A percentile compares a stretch with the other conserved stretches of the same genome.
Evolutionary conservation across 2,888 invertebrate genomes (phyloP).

Genomic region (Entomobrya proxima): DNA sequence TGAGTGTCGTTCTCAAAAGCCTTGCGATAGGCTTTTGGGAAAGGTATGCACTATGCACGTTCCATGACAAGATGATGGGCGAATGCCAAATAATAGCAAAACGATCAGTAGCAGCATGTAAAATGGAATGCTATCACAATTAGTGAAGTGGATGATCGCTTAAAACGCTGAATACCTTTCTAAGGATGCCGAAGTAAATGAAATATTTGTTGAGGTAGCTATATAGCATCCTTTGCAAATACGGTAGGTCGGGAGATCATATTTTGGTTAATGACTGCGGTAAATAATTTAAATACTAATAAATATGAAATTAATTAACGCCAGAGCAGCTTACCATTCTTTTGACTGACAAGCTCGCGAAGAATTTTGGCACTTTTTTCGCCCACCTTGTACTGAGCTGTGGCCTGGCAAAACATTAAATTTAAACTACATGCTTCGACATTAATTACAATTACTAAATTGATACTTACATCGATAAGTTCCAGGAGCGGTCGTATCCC

Average conservation of each 20-base stretch:
- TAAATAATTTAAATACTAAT: not conserved
- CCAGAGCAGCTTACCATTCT: constrained; percentile 70
- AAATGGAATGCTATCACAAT: constrained; percentile 5
- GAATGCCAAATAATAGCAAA: constrained; percentile 6
- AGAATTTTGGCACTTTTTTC: constrained; percentile 65
- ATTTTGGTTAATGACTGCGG: constrained; percentile 19
- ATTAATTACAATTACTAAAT: too few relatives aligned
- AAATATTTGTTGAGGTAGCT: not conserved
- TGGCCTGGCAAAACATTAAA: not conserved
- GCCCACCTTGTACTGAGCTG: constrained; percentile 10
- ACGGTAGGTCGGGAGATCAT: constrained; percentile 16
- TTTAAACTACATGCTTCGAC: not conserved
- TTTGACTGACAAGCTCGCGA: constrained; percentile 70
- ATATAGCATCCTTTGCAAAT: not conserved
- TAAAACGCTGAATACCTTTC: too few relatives aligned
- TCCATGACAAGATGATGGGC: constrained; percentile 9
- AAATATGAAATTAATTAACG: not conserved
- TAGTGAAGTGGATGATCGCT: not conserved
- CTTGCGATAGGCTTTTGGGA: constrained; percentile 47
- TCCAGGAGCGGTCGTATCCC: constrained; percentile 38
- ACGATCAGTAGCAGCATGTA: too few relatives aligned
- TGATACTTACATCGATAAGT: constrained; percentile 46
- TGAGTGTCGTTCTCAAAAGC: constrained; percentile 21
- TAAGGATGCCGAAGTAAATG: not conserved
- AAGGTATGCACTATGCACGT: not conserved